These are phyloP conservation scores for Drosophila prosaltans DNA, from an alignment of 1,140 invertebrate species.

Conservation along the genomic window DNA sequence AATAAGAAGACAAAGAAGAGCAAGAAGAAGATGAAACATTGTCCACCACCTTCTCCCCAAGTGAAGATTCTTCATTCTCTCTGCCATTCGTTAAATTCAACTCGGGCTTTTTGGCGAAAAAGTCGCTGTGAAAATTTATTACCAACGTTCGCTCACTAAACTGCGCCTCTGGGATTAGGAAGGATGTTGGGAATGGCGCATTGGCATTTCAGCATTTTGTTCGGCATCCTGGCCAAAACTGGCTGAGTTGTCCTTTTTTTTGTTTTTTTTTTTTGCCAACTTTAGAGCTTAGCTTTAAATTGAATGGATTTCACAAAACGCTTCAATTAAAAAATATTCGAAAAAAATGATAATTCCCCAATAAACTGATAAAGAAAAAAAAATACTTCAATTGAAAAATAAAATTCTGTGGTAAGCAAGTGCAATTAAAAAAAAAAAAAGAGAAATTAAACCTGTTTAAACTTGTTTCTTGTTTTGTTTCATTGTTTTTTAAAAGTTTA, in stretches of 20 bases:
- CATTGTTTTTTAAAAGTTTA: not conserved
- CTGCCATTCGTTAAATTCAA: constrained; percentile 45
- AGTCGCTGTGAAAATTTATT: constrained; percentile 67
- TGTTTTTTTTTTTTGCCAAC: constrained; percentile 10
- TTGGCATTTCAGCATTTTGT: not conserved
- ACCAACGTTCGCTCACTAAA: constrained; percentile 67
- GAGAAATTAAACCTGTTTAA: not conserved
- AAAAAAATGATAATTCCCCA: not conserved
- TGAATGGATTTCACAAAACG: constrained; percentile 9
- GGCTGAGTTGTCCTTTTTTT: constrained; percentile 31
- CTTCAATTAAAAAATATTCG: not conserved
- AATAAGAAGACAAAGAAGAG: not conserved
- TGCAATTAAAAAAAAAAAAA: not conserved
- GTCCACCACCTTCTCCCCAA: constrained; percentile 30
- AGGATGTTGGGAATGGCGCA: constrained; percentile 24
- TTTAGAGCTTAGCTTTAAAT: constrained; percentile 10
- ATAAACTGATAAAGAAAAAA: not conserved
- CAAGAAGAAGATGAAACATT: constrained; percentile 43
- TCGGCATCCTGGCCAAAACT: not conserved
- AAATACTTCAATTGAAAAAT: not conserved
- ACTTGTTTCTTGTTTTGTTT: not conserved
- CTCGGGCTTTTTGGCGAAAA: constrained; percentile 50
- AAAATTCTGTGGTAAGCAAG: not conserved
- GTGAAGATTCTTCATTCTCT: not conserved
- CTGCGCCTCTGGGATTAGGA: constrained; percentile 66